phyloP scores from a whole-genome alignment of 2,797 vertebrate genomes.

The Cossypha dichroa region DNA sequence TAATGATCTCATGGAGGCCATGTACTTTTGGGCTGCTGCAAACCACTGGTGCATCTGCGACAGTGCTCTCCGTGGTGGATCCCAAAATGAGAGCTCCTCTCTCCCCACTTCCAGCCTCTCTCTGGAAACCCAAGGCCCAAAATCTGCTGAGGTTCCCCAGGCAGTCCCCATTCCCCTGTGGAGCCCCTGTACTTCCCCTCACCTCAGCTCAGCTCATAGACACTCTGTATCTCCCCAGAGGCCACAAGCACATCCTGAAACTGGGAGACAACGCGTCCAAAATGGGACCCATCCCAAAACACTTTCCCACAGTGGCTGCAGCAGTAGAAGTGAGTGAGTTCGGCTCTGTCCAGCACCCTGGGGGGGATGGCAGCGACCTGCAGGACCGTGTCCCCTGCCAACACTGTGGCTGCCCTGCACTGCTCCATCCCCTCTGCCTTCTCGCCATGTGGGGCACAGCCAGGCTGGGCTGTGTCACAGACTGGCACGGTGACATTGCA shows the following conservation, averaged over 20 bases:
- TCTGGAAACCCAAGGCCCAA: not conserved
- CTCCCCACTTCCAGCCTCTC: not conserved
- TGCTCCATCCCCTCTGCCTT: constrained; percentile 62
- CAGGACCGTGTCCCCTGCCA: constrained; percentile 68
- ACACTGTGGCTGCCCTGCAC: constrained; percentile 4
- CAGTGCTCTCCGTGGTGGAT: accelerated
- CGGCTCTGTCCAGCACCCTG: constrained; percentile 73
- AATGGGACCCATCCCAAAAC: constrained; percentile 93
- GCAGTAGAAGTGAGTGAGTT: constrained; percentile 81
- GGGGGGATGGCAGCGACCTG: constrained; percentile 78
- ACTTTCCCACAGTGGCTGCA: constrained; percentile 87
- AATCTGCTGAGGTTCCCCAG: not conserved
- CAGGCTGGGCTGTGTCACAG: accelerated
- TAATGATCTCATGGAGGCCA: not conserved
- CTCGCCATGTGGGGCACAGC: constrained; percentile 42
- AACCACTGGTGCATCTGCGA: not conserved
- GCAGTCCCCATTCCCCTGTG: accelerated
- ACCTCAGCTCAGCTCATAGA: not conserved
- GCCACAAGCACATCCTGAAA: constrained; percentile 78
- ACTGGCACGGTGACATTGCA: accelerated
- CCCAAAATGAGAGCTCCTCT: not conserved
- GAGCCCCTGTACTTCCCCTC: not conserved
- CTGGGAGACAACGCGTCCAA: constrained; percentile 74
- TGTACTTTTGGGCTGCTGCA: accelerated
- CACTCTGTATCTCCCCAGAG: not conserved